Conservation (phyloP, 2,888 invertebrate species). For the Harpalus rufipes region DNA sequence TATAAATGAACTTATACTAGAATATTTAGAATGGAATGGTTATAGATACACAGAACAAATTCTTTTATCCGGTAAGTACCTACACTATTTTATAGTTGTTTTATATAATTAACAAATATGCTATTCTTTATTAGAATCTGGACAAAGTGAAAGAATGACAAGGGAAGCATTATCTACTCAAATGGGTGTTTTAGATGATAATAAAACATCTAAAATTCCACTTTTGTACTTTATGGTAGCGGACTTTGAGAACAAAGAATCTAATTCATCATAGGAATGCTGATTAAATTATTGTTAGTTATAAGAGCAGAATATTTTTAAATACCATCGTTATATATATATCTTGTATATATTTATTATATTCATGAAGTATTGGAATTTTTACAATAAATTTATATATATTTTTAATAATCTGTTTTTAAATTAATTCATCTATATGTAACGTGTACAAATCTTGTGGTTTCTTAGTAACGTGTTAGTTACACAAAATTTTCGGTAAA, state of each 20-base stretch:
- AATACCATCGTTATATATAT: not conserved
- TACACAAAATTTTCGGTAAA: constrained; percentile 17
- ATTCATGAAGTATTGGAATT: not conserved
- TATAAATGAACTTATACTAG: constrained; percentile 83
- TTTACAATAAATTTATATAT: constrained; percentile 8
- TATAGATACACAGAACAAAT: constrained; percentile 81
- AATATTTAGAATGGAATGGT: constrained; percentile 86
- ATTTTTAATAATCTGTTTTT: not conserved
- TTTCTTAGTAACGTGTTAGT: constrained; percentile 12
- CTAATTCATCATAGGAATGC: constrained; percentile 16
- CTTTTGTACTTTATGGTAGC: constrained; percentile 75
- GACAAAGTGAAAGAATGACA: constrained; percentile 73
- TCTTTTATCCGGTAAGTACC: constrained; percentile 73
- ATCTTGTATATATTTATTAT: constrained; percentile 1
- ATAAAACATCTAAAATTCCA: constrained; percentile 74
- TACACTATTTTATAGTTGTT: not conserved
- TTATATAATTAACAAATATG: not conserved
- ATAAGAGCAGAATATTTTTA: constrained; percentile 23
- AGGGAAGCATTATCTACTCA: constrained; percentile 75
- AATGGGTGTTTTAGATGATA: constrained; percentile 75
- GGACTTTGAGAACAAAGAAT: constrained; percentile 74
- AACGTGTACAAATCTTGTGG: not conserved
- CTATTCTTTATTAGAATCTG: constrained; percentile 72
- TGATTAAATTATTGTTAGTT: constrained; percentile 8
- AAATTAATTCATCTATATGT: no score